Base-by-base conservation (phyloP, 2,797 vertebrate genomes). In the Oreortyx pictus region DNA sequence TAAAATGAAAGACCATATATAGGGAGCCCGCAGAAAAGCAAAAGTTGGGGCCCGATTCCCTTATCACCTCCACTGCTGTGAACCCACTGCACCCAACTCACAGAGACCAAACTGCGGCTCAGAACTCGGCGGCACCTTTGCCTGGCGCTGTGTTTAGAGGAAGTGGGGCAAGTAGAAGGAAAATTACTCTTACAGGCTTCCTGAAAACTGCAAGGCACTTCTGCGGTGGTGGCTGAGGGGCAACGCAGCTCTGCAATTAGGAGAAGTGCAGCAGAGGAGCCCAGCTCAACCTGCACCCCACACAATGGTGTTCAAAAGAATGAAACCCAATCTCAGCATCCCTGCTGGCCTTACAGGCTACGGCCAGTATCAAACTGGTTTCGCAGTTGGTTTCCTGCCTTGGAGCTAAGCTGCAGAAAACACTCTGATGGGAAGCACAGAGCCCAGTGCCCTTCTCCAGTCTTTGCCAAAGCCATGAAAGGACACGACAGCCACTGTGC, bases 361-460 rank as follows among this genome's bases (percentile, higher is more conserved):
- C 20, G 1, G 17, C 15, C 5, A 2, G 46, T 2, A 20, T 1
- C 4, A 6, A 46, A 56, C 75, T 43, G 35, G 0, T 14, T 15
- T 20, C 35, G 82, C 41, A 22, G 23, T 60, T 79, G 33, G 31
- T 60, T 80, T 7, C 4, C 68, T 82, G 81, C 39, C 84, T n/a
- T 9, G 6, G 33, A 54, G 50, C 24, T 67, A 0, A 43, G 92
- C 84, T 81, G 72, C 81, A 59, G 94, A 91, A 87, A 68, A 50
- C 84, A 54, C 93, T 49, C 62, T 57, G 25, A 33, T 79, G 77
- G 83, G 94, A 95, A 94, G 91, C 62, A 75, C 64, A 70, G 94
- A 92, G 35, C 76, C 80, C 76, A 49, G 18, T 96, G 95, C 91
- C 97, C 97, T 96, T 95, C 79, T 85, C 56, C 82, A 89, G 96